Base-by-base conservation (phyloP, 1,140 invertebrate genomes). In the Papilio glaucus region DNA sequence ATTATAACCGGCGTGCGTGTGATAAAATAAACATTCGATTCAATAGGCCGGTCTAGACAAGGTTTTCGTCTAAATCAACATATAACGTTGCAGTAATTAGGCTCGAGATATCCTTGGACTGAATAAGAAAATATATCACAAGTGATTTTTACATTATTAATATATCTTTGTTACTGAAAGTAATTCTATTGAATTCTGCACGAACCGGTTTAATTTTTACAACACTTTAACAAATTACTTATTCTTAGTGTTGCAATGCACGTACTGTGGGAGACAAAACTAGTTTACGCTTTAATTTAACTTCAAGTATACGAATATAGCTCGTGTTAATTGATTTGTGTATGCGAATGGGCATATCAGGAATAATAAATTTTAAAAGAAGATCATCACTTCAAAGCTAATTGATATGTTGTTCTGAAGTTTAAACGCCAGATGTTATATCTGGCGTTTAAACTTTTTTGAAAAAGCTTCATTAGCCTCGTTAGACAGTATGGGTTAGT, bases 11-110 rank as follows among this genome's bases (percentile, higher is more conserved):
- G 8, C 61, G 62, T 33, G 62, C 41, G 65, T 68, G 65, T 68
- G 65, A 68, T 68, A 68, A 68, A 68, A 68, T 68, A 68, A 68
- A 49, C 65, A 68, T 68, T 68, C 39, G 41, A 68, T 68, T 68
- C 21, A 68, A 67, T 67, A 67, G 65, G 12, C 65, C 41, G 39
- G 65, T 68, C 65, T 68, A 68, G 65, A 68, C 39, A 42, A 49
- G 65, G 41, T 33, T 68, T 68, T 41, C 15, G 29, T 13, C n/a
- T 33, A 63, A 3, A 8, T n/a, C n/a, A 24, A 57, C 53, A 57
- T 24, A 21, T 53, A 15, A 8, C 45, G 29, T 33, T 53, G 21
- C 21, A 26, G 49, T 57, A 57, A 57, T 57, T 65, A 65, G 60
- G 24, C 15, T 29, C 26, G 60, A 29, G 62, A 18, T 65, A 65